phyloP scores from a whole-genome alignment of 2,113 vertebrate genomes.

The Zosterops hypoxanthus region DNA sequence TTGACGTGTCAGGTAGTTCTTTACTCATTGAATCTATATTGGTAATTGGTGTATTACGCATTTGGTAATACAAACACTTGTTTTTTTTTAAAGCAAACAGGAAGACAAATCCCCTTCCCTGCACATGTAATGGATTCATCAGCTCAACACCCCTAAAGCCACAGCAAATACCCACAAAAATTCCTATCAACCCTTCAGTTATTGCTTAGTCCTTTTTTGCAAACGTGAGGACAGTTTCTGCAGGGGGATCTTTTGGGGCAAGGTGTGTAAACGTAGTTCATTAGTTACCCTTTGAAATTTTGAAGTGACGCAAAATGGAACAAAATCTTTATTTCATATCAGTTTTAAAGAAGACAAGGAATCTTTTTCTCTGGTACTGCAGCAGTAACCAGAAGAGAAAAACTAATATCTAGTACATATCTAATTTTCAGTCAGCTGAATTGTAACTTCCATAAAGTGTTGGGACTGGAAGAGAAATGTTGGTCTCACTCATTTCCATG shows the following conservation, averaged over 20 bases:
- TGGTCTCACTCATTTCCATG: neutral
- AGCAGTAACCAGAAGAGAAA: neutral
- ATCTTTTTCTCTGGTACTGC: neutral
- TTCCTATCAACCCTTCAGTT: neutral
- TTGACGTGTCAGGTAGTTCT: neutral
- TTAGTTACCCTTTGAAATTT: slow-evolving; percentile 31
- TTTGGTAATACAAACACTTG: neutral
- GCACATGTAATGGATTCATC: neutral
- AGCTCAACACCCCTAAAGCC: neutral
- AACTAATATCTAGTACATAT: neutral
- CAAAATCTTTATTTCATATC: neutral
- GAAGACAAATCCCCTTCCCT: neutral
- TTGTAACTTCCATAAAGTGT: neutral
- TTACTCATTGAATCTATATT: neutral
- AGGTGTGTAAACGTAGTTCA: neutral
- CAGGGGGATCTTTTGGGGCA: neutral
- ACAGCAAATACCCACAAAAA: neutral
- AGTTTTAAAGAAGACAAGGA: neutral
- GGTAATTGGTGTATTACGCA: no score
- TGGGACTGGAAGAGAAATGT: neutral
- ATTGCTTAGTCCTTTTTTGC: neutral
- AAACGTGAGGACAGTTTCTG: neutral
- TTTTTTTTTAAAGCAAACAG: neutral
- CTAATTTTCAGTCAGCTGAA: neutral
- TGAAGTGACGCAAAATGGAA: neutral